A percentile compares a stretch with the other conserved stretches of the same genome.
Evolutionary conservation across 2,888 invertebrate species (phyloP).

Genomic region (Microctonus hyperodae): DNA sequence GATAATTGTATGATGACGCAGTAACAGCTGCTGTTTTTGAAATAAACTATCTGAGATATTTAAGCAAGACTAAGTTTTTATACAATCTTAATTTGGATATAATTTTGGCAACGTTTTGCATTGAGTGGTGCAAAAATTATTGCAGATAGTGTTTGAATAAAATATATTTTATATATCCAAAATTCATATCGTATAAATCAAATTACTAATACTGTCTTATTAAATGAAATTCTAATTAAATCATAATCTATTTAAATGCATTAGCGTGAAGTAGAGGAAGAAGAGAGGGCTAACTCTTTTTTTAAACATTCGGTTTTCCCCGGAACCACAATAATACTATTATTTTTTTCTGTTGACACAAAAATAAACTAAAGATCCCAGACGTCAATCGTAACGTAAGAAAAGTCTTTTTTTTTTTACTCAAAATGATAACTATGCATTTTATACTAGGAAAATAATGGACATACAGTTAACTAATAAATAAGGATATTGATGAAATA

Average conservation of each 20-base stretch:
- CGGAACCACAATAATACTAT: not conserved
- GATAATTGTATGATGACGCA: not conserved
- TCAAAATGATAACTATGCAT: not conserved
- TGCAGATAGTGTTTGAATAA: too few species aligned
- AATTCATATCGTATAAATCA: conserved; percentile 10
- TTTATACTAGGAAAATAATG: not conserved
- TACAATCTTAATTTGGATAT: conserved; percentile 14
- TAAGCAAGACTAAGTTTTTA: not conserved
- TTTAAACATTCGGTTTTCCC: conserved; percentile 6
- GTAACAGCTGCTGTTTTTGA: conserved; percentile 2
- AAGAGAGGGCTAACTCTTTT: not conserved
- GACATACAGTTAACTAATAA: too few species aligned
- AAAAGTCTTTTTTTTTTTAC: not conserved
- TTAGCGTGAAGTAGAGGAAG: not conserved
- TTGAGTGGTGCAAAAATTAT: not conserved
- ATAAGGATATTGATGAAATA: too few species aligned
- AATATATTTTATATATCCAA: too few species aligned
- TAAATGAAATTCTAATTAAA: conserved; percentile 8
- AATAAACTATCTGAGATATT: not conserved
- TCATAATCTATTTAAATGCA: not conserved
- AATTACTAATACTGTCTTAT: conserved; percentile 2
- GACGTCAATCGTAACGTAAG: not conserved
- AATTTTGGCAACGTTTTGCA: conserved; percentile 25
- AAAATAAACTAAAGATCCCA: not conserved
- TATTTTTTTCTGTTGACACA: not conserved